Conservation (phyloP, 2,797 vertebrate genomes). For the Spea hammondii region DNA sequence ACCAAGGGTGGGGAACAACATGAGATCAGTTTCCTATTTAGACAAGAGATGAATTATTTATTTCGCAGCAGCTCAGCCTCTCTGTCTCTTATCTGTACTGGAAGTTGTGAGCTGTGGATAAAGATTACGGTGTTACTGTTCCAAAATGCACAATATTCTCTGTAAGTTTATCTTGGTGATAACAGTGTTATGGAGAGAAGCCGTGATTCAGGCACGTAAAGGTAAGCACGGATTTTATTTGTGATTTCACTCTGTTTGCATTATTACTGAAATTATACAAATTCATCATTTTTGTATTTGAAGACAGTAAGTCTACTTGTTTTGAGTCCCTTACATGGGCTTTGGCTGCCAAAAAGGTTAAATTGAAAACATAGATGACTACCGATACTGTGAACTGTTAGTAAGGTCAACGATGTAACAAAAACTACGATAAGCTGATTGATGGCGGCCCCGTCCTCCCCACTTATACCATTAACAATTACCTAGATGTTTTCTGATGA, state of each 20-base stretch:
- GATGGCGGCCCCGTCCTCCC: too few relatives aligned
- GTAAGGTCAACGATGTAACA: too few relatives aligned
- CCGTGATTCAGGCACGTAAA: slow-evolving; percentile 72
- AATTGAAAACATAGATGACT: too few relatives aligned
- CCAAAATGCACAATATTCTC: slow-evolving; percentile 60
- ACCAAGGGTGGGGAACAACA: slow-evolving; percentile 76
- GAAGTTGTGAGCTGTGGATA: slow-evolving; percentile 55
- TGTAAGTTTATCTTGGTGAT: slow-evolving; percentile 65
- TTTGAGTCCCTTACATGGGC: too few relatives aligned
- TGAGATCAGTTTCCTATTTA: slow-evolving; percentile 82
- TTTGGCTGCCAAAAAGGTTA: too few relatives aligned
- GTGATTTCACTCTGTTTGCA: neutral
- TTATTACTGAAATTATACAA: too few relatives aligned
- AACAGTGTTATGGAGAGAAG: slow-evolving; percentile 68
- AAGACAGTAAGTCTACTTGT: too few relatives aligned
- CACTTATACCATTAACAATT: too few relatives aligned
- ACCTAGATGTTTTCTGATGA: too few relatives aligned
- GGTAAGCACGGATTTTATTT: slow-evolving; percentile 67
- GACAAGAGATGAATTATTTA: slow-evolving; percentile 86
- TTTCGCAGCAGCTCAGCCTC: slow-evolving; percentile 71
- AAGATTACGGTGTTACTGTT: slow-evolving; percentile 27
- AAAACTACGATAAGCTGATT: too few relatives aligned
- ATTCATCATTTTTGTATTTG: too few relatives aligned
- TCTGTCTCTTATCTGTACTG: slow-evolving; percentile 66
- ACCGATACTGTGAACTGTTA: too few relatives aligned